Percentiles rank a stretch among this genome's conserved stretches.
phyloP scores from a whole-genome alignment of 2,888 invertebrate species.

The Tipula confusa region DNA sequence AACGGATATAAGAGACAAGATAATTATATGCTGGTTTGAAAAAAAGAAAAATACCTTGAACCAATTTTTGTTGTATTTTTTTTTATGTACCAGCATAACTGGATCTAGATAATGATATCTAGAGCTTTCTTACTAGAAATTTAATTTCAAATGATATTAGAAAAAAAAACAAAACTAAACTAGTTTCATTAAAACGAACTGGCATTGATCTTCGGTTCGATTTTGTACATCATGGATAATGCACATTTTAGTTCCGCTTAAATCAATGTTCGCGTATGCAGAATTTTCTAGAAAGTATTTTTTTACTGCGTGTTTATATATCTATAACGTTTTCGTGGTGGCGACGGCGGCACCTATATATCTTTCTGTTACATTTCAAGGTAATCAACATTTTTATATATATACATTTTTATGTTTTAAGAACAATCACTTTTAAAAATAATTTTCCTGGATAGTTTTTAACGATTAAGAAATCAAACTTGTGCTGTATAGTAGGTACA shows the following conservation, averaged over 20 bases:
- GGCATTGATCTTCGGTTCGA: not conserved
- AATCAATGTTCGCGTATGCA: not conserved
- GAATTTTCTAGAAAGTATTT: not conserved
- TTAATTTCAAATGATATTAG: not conserved
- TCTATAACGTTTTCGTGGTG: not conserved
- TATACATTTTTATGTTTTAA: conserved; percentile 26
- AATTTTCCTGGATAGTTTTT: not conserved
- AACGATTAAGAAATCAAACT: not conserved
- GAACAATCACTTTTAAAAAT: conserved; percentile 7
- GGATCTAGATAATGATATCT: not conserved
- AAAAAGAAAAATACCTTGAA: not conserved
- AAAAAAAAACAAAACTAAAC: too few species aligned
- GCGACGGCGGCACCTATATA: not conserved
- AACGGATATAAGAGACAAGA: not conserved
- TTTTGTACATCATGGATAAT: not conserved
- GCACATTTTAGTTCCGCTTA: not conserved
- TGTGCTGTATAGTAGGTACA: not conserved
- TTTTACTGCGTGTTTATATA: not conserved
- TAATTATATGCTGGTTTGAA: not conserved
- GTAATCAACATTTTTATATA: conserved; percentile 28
- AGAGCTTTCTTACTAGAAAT: not conserved
- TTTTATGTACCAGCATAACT: not conserved
- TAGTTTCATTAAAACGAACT: not conserved
- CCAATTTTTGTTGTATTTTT: not conserved
- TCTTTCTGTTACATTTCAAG: conserved; percentile 26